These are phyloP conservation scores for Gulo gulo DNA, from an alignment of 2,113 vertebrate species.

Conservation along the genomic window DNA sequence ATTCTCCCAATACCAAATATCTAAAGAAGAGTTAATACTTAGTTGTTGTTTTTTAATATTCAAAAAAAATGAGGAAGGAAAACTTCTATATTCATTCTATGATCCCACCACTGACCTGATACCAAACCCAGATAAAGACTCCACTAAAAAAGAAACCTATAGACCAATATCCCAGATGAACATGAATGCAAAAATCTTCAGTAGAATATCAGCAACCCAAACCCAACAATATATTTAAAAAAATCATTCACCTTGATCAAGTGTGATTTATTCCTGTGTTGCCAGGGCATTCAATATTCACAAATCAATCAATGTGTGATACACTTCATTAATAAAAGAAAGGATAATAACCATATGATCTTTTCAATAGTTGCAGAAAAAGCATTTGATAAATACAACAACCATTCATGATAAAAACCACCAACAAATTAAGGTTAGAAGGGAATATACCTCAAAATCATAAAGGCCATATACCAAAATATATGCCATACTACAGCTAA, in stretches of 20 bases:
- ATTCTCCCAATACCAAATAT: neutral
- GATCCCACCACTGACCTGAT: neutral
- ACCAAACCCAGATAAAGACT: neutral
- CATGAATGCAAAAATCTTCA: neutral
- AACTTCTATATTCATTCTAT: neutral
- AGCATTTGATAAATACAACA: neutral
- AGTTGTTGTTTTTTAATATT: too few relatives aligned
- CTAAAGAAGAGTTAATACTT: too few relatives aligned
- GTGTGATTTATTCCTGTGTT: too few relatives aligned
- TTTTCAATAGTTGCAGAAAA: neutral
- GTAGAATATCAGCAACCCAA: neutral
- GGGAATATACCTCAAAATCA: neutral
- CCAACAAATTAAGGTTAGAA: neutral
- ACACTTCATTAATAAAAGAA: too few relatives aligned
- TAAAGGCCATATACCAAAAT: neutral
- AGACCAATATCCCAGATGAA: neutral
- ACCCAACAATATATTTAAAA: neutral
- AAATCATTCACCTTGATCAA: too few relatives aligned
- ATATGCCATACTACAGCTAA: neutral
- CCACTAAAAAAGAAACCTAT: neutral
- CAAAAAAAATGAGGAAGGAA: too few relatives aligned
- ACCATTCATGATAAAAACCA: neutral
- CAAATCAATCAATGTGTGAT: too few relatives aligned
- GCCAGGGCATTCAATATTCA: too few relatives aligned
- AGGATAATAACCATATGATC: neutral